These are phyloP conservation scores for Kryphioiulus occultus DNA, from an alignment of 2,888 invertebrate species.

Conservation along the genomic window DNA sequence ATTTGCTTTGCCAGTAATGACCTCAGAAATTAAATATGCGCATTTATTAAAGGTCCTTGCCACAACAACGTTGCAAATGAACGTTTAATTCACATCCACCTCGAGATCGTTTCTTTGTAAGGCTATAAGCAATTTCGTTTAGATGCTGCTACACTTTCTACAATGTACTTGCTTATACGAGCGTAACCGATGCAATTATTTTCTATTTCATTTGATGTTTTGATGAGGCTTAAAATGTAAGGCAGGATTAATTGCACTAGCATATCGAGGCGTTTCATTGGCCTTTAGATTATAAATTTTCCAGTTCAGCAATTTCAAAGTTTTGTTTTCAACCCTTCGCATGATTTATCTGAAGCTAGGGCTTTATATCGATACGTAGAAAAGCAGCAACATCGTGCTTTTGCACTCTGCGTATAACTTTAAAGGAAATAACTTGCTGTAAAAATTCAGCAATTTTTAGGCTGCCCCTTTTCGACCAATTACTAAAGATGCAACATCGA, in stretches of 20 bases:
- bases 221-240: not conserved
- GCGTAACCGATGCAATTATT: not conserved
- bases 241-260: not conserved
- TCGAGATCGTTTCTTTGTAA: not conserved
- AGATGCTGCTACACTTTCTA: not conserved
- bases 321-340: not conserved
- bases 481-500: not conserved
- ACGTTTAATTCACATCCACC: not conserved
- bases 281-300: not conserved
- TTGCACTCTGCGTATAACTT: no score
- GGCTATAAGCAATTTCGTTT: not conserved
- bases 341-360: not conserved
- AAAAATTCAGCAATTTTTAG: slow-evolving; percentile 9
- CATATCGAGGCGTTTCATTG: not conserved
- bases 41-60: not conserved
- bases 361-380: not conserved
- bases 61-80: not conserved
- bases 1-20: not conserved
- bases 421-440: no score
- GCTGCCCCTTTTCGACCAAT: not conserved
- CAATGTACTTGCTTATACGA: not conserved
- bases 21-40: not conserved
- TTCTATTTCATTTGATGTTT: not conserved
- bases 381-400: not conserved
- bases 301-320: not conserved